Percentiles rank a stretch among this genome's conserved stretches.
Conservation (phyloP, 2,113 vertebrate genomes). For the Alectura lathami region DNA sequence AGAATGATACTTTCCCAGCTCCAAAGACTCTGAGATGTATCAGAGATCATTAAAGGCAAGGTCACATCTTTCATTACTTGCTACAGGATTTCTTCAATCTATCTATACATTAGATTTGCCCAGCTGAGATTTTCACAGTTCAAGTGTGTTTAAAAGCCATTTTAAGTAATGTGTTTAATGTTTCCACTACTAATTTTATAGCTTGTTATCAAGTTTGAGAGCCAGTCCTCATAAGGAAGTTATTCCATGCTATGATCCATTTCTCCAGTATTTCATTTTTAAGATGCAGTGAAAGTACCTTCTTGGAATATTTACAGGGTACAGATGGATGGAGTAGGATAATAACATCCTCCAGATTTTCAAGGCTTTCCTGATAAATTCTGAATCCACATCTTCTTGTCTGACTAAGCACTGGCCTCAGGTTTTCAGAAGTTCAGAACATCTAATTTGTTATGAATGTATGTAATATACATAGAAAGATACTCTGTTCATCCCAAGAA, state of each 20-base stretch:
- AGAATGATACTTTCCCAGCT: neutral
- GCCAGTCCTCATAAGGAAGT: neutral
- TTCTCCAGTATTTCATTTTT: neutral
- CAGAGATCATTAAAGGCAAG: too few relatives aligned
- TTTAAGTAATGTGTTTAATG: neutral
- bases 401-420: neutral
- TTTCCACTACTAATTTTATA: neutral
- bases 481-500: neutral
- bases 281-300: neutral
- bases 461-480: neutral
- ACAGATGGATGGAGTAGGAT: neutral
- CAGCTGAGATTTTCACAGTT: fast-evolving
- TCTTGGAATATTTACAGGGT: neutral
- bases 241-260: neutral
- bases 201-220: neutral
- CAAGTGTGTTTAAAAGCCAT: neutral
- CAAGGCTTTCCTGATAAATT: neutral
- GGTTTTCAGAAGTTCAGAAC: neutral
- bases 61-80: neutral
- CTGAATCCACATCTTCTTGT: fast-evolving
- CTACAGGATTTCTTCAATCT: neutral
- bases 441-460: neutral
- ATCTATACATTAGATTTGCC: neutral
- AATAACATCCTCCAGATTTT: neutral
- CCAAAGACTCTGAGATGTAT: neutral